phyloP scores from a whole-genome alignment of 2,113 vertebrate species.

The Myodes glareolus region DNA sequence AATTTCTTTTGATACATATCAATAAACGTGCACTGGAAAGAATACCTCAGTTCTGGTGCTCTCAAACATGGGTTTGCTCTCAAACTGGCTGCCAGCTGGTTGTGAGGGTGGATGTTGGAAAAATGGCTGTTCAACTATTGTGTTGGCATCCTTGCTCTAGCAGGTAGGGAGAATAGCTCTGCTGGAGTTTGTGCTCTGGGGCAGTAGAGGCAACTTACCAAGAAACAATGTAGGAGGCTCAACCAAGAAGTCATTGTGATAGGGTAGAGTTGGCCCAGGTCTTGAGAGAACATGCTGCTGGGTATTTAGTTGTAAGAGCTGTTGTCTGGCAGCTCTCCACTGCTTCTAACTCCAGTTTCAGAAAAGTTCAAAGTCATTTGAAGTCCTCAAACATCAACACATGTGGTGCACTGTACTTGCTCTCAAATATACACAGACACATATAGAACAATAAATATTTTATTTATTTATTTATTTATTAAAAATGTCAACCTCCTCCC shows the following conservation, averaged over 20 bases:
- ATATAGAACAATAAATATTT: too few relatives aligned
- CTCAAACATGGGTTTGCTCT: neutral
- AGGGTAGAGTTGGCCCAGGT: neutral
- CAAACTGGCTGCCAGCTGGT: neutral
- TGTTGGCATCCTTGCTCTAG: conserved; percentile 25
- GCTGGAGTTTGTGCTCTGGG: neutral
- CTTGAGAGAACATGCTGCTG: neutral
- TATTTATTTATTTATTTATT: neutral
- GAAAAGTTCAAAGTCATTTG: neutral
- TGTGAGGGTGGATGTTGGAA: neutral
- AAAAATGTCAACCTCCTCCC: too few relatives aligned
- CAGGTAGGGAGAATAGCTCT: neutral
- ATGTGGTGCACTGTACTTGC: neutral
- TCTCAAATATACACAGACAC: neutral
- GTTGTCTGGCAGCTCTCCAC: neutral
- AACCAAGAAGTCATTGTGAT: neutral
- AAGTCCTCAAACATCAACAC: neutral
- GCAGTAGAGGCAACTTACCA: neutral
- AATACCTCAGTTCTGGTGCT: neutral
- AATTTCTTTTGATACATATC: neutral
- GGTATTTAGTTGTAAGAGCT: neutral
- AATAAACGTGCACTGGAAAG: neutral
- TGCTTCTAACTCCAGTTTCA: neutral
- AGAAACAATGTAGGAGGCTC: neutral
- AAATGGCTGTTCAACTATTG: neutral